Evolutionary conservation across 2,113 vertebrate species (phyloP).

Genomic region (Rana temporaria): DNA sequence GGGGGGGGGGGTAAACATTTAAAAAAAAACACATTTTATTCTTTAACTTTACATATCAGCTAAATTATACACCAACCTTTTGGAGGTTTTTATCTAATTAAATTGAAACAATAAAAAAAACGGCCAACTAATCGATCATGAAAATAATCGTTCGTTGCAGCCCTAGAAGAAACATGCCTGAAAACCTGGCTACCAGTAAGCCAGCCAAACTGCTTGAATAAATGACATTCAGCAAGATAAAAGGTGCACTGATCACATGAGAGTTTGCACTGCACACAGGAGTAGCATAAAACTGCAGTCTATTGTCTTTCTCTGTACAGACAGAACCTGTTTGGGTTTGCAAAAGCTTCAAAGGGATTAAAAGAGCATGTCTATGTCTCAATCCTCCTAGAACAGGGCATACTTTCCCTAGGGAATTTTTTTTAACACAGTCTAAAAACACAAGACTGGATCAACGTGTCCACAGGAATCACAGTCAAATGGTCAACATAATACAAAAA

Average conservation of each 20-base stretch:
- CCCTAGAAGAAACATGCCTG: background rate
- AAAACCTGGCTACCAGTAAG: constrained; percentile 5
- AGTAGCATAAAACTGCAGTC: background rate
- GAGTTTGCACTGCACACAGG: background rate
- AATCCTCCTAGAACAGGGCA: background rate
- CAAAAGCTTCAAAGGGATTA: constrained; percentile 35
- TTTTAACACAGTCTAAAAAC: constrained; percentile 36
- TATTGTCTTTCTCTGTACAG: constrained; percentile 27
- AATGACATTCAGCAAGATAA: constrained; percentile 10
- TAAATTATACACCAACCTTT: no score
- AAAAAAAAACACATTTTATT: no score
- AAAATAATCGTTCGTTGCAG: no score
- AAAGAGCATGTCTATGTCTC: constrained; percentile 33
- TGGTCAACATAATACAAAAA: constrained; percentile 24
- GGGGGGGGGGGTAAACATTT: no score
- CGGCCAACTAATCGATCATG: no score
- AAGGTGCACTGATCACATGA: background rate
- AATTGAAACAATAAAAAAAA: no score
- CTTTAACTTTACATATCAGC: no score
- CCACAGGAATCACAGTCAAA: constrained; percentile 34
- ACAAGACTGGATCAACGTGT: constrained; percentile 47
- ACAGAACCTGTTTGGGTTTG: constrained; percentile 39
- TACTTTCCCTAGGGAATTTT: constrained; percentile 46
- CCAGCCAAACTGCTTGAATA: background rate
- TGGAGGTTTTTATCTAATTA: no score